Conservation (phyloP, 2,888 invertebrate genomes). For the Meteorus cinctellus region DNA sequence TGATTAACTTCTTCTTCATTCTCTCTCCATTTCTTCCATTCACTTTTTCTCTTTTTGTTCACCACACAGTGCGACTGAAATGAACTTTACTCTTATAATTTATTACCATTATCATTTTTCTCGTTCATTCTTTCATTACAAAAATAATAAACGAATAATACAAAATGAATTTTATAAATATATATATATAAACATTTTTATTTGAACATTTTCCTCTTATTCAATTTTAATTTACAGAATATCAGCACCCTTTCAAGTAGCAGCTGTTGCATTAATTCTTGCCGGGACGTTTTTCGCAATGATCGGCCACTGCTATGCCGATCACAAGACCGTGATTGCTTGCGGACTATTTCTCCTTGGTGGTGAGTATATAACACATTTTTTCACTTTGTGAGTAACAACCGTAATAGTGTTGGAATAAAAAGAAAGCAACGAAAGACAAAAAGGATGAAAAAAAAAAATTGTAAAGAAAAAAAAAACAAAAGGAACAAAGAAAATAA, state of each 20-base stretch:
- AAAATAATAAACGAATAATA: not conserved
- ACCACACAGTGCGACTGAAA: not conserved
- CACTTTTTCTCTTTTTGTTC: not conserved
- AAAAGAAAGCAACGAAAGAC: not conserved
- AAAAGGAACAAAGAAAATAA: constrained; percentile 21
- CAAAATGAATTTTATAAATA: constrained; percentile 43
- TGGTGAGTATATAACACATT: constrained; percentile 72
- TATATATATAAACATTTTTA: no score
- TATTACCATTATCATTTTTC: constrained; percentile 18
- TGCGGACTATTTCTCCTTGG: constrained; percentile 78
- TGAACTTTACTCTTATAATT: constrained; percentile 2
- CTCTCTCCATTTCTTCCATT: not conserved
- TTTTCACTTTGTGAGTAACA: not conserved
- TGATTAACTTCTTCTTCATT: constrained; percentile 56
- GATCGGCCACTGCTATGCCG: constrained; percentile 78
- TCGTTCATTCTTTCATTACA: constrained; percentile 8
- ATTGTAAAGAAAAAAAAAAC: constrained; percentile 35
- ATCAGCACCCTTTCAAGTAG: constrained; percentile 77
- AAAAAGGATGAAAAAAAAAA: constrained; percentile 11
- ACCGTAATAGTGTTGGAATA: not conserved
- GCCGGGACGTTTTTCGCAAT: constrained; percentile 76
- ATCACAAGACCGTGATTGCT: constrained; percentile 78
- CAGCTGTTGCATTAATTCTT: constrained; percentile 75
- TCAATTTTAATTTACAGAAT: constrained; percentile 73
- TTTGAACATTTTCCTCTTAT: no score